These are phyloP conservation scores for Steromphala cineraria DNA, from an alignment of 2,888 invertebrate genomes.

Conservation along the genomic window DNA sequence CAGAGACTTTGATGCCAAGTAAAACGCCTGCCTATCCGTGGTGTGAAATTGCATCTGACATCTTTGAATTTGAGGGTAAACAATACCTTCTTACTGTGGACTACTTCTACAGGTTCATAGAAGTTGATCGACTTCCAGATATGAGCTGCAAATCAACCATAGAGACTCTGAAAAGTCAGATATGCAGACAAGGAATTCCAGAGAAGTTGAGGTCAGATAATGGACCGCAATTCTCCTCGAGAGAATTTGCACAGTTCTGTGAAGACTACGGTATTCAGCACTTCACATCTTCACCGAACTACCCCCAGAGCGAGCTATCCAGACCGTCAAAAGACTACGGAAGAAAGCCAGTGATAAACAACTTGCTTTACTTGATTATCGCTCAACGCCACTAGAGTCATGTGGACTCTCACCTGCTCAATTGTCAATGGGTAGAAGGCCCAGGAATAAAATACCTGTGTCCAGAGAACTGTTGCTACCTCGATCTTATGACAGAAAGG, in stretches of 20 bases:
- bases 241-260: conserved; percentile 27
- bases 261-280: conserved; percentile 32
- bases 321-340: background rate
- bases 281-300: conserved; percentile 34
- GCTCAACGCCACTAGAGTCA: background rate
- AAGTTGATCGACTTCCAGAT: conserved; percentile 30
- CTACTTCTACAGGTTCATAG: conserved; percentile 37
- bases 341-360: background rate
- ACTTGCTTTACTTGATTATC: background rate
- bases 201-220: conserved; percentile 29
- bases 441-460: background rate
- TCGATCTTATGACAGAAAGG: background rate
- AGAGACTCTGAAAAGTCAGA: conserved; percentile 34
- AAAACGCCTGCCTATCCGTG: background rate
- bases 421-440: background rate
- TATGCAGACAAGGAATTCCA: conserved; percentile 33
- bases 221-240: conserved; percentile 34
- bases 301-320: conserved; percentile 24
- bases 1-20: background rate
- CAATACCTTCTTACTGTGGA: conserved; percentile 36
- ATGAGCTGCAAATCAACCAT: conserved; percentile 27
- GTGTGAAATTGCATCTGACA: background rate
- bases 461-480: background rate
- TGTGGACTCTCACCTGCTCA: background rate
- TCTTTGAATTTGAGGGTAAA: conserved; percentile 32